These are phyloP conservation scores for Platichthys flesus DNA, from an alignment of 2,113 vertebrate species.

Conservation along the genomic window DNA sequence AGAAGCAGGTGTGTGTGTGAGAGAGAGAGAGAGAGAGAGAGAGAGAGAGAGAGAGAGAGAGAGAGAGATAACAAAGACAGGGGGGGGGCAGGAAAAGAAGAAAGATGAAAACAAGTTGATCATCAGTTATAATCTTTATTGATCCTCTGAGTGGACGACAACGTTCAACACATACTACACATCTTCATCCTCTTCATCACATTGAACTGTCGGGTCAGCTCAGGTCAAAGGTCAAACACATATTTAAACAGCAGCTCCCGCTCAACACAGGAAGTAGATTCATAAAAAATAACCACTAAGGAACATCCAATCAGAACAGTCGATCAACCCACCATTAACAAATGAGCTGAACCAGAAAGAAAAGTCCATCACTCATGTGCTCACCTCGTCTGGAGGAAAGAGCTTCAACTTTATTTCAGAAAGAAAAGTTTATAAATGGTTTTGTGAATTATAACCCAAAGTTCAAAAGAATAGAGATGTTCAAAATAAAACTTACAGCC, in stretches of 20 bases:
- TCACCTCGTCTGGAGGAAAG: neutral
- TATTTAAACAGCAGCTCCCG: neutral
- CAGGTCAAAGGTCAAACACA: slow-evolving; percentile 26
- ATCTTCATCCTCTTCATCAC: slow-evolving; percentile 3
- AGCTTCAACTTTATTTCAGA: neutral
- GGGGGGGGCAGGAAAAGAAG: too few relatives aligned
- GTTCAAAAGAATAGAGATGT: neutral
- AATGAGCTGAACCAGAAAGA: too few relatives aligned
- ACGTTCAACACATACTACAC: slow-evolving; percentile 4
- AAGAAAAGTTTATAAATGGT: too few relatives aligned
- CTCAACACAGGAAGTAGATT: neutral
- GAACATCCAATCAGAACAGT: too few relatives aligned
- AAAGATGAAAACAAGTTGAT: neutral
- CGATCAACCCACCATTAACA: too few relatives aligned
- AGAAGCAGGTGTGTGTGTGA: too few relatives aligned
- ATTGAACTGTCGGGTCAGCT: slow-evolving; percentile 27
- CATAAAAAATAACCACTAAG: neutral
- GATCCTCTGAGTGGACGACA: slow-evolving; percentile 26
- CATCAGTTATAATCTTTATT: slow-evolving; percentile 37
- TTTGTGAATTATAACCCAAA: neutral
- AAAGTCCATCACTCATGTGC: neutral
- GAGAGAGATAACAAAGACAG: too few relatives aligned
- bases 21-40: too few relatives aligned
- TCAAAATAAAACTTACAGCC: neutral
- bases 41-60: too few relatives aligned